Evolutionary conservation across 2,113 vertebrate genomes (phyloP).

Genomic region (Theristicus caerulescens): DNA sequence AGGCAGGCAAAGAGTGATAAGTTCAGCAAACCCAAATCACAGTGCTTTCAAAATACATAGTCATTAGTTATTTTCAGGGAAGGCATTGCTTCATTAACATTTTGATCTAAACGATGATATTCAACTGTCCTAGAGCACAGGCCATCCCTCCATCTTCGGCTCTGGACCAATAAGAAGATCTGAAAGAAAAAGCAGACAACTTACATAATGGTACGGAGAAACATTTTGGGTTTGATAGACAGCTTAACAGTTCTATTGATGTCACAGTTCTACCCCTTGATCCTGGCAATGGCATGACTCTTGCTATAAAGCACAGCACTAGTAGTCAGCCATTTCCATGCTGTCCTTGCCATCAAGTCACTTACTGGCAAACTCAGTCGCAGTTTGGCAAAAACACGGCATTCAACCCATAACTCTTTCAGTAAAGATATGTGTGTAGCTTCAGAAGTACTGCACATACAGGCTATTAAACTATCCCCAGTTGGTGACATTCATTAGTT

Average conservation of each 20-base stretch:
- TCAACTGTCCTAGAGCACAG: constrained; percentile 90
- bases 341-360: background rate
- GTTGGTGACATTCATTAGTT: background rate
- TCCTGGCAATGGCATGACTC: background rate
- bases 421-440: too few species aligned
- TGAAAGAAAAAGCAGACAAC: constrained; percentile 61
- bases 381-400: background rate
- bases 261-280: background rate
- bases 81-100: constrained; percentile 95
- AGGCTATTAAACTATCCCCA: background rate
- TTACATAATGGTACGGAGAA: background rate
- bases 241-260: background rate
- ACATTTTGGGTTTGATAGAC: background rate
- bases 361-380: background rate
- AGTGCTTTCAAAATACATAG: constrained; percentile 88
- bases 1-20: constrained; percentile 69
- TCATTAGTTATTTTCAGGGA: constrained; percentile 95
- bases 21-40: constrained; percentile 55
- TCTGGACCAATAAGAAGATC: constrained; percentile 91
- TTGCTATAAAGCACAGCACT: background rate
- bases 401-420: background rate
- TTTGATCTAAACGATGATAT: constrained; percentile 94
- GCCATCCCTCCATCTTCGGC: constrained; percentile 89
- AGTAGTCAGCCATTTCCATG: background rate
- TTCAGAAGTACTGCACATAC: too few species aligned